A percentile compares a stretch with the other conserved stretches of the same genome.
These are phyloP conservation scores for Penaeus chinensis DNA, from an alignment of 1,140 invertebrate genomes.

Conservation along the genomic window DNA sequence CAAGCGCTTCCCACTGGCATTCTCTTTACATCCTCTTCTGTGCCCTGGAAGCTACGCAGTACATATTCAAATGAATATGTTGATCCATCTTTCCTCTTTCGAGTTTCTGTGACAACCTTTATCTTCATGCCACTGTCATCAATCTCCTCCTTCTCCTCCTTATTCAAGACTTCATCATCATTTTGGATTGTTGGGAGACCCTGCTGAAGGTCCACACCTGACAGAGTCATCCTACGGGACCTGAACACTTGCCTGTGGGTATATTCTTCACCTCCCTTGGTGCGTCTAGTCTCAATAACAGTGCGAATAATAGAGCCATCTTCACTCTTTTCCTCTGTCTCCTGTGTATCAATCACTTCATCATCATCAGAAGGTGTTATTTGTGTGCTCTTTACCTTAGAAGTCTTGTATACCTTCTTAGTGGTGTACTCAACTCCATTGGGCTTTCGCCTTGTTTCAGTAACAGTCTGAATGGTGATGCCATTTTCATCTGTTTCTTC, in stretches of 20 bases:
- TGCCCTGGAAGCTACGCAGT: constrained; percentile 59
- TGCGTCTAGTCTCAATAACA: constrained; percentile 58
- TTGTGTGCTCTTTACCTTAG: constrained; percentile 54
- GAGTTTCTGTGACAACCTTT: constrained; percentile 61
- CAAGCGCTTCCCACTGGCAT: constrained; percentile 35
- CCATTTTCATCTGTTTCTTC: constrained; percentile 62
- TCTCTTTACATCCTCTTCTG: constrained; percentile 51
- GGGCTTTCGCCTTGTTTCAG: constrained; percentile 60
- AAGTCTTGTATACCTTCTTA: constrained; percentile 63
- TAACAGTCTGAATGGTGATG: constrained; percentile 58
- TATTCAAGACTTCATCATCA: constrained; percentile 60
- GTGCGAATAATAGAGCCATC: constrained; percentile 56
- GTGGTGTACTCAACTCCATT: constrained; percentile 61
- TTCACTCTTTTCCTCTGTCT: constrained; percentile 58
- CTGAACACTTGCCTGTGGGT: constrained; percentile 62
- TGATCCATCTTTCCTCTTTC: constrained; percentile 59
- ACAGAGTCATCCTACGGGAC: constrained; percentile 61
- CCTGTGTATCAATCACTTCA: constrained; percentile 60
- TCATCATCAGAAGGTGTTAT: constrained; percentile 62
- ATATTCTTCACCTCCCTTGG: constrained; percentile 59
- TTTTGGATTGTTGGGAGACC: constrained; percentile 60
- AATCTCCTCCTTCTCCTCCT: constrained; percentile 59
- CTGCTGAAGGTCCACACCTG: constrained; percentile 57
- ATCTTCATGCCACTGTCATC: constrained; percentile 53
- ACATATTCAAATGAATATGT: constrained; percentile 63